Conservation (phyloP, 2,888 invertebrate species). For the Pristionchus japonicus region DNA sequence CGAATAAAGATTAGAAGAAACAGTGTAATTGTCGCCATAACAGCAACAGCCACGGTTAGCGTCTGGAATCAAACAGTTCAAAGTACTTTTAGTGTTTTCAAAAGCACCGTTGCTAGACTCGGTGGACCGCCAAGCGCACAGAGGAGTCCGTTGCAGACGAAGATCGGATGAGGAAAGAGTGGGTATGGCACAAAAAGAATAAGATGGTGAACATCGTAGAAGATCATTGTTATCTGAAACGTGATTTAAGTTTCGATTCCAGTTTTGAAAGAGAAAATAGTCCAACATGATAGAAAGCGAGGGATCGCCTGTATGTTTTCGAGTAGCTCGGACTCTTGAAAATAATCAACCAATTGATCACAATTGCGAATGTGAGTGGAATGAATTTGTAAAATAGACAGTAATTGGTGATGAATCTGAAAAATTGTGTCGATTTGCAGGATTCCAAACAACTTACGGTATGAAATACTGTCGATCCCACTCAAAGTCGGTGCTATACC, state of each 20-base stretch:
- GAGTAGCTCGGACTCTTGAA: constrained; percentile 8
- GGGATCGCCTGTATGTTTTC: background rate
- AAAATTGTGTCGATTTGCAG: background rate
- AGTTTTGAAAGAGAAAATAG: background rate
- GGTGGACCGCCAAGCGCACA: background rate
- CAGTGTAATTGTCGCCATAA: background rate
- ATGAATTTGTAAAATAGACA: background rate
- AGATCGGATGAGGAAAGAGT: background rate
- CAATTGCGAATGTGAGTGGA: background rate
- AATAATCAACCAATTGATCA: background rate
- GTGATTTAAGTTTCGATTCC: background rate
- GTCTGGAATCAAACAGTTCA: too few species aligned
- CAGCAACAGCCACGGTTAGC: background rate
- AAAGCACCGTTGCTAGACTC: background rate
- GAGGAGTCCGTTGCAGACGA: background rate
- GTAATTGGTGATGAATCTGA: background rate
- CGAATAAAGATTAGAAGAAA: background rate
- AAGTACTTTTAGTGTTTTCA: too few species aligned
- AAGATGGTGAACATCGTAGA: background rate
- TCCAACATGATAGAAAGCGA: background rate
- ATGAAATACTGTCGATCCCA: background rate
- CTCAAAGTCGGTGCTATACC: background rate
- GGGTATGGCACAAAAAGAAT: background rate
- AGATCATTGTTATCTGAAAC: background rate
- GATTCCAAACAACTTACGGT: background rate